Conservation (phyloP, 2,113 vertebrate species). For the Meriones unguiculatus region DNA sequence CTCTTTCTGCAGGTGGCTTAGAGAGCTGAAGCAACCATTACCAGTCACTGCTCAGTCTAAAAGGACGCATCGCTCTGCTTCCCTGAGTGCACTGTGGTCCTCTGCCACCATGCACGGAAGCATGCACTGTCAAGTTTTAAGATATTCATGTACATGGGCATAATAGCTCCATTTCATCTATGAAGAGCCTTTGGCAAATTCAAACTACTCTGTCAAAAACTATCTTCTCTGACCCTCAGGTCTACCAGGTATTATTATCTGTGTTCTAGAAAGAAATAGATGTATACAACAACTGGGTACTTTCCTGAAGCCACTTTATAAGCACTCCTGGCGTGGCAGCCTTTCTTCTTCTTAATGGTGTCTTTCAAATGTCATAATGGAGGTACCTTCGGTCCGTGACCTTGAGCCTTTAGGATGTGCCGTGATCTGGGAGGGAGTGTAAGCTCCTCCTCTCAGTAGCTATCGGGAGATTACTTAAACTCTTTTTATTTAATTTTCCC, state of each 20-base stretch:
- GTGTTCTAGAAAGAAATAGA: neutral
- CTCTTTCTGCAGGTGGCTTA: constrained; percentile 82
- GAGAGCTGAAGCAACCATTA: constrained; percentile 81
- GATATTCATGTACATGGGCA: constrained; percentile 58
- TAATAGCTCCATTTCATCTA: constrained; percentile 21
- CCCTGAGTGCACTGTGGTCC: neutral
- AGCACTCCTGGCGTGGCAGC: neutral
- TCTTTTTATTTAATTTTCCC: neutral
- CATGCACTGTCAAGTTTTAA: constrained; percentile 56
- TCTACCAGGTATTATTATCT: constrained; percentile 8
- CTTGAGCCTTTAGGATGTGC: constrained; percentile 23
- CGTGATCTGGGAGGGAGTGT: neutral
- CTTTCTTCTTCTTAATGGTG: constrained; percentile 13
- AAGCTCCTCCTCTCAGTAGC: neutral
- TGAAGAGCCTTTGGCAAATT: constrained; percentile 53
- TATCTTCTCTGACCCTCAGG: constrained; percentile 5
- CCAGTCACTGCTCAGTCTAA: constrained; percentile 67
- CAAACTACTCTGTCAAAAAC: constrained; percentile 21
- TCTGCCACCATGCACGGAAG: constrained; percentile 72
- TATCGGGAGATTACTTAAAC: constrained; percentile 14
- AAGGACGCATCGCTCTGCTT: constrained; percentile 55
- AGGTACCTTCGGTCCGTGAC: neutral
- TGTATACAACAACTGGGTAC: neutral
- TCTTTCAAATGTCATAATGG: constrained; percentile 2
- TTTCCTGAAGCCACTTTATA: constrained; percentile 36